Conservation (phyloP, 2,113 vertebrate genomes). For the Daubentonia madagascariensis region DNA sequence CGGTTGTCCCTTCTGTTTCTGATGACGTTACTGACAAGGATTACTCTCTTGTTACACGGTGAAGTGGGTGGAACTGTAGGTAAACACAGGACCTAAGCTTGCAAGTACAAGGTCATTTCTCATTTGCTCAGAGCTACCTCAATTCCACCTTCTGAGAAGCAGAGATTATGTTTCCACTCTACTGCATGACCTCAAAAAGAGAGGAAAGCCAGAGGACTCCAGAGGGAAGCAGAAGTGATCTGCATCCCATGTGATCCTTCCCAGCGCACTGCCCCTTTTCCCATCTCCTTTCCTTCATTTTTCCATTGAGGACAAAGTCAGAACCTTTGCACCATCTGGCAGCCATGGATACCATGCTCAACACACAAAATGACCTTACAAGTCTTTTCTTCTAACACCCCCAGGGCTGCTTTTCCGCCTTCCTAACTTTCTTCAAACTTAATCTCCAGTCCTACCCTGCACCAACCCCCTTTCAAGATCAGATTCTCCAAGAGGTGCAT, state of each 20-base stretch:
- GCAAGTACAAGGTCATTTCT: not conserved
- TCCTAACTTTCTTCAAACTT: not conserved
- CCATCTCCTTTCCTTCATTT: not conserved
- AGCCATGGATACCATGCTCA: not conserved
- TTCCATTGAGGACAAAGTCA: not conserved
- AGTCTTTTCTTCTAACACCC: not conserved
- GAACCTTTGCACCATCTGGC: not conserved
- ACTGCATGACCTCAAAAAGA: not conserved
- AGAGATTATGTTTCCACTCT: not conserved
- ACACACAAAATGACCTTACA: not conserved
- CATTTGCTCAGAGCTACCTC: not conserved
- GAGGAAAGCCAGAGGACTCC: not conserved
- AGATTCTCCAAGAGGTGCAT: not conserved
- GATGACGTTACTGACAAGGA: not conserved
- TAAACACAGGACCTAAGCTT: not conserved
- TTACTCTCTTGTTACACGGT: not conserved
- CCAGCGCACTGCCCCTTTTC: accelerated
- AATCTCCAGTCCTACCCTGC: not conserved
- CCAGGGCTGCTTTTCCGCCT: not conserved
- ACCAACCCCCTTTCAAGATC: not conserved
- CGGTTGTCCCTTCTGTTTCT: not conserved
- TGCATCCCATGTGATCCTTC: not conserved
- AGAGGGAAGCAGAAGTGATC: too few species aligned
- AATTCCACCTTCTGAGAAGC: not conserved
- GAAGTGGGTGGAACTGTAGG: not conserved